phyloP scores from a whole-genome alignment of 2,113 vertebrate genomes.

The Spermophilus dauricus region DNA sequence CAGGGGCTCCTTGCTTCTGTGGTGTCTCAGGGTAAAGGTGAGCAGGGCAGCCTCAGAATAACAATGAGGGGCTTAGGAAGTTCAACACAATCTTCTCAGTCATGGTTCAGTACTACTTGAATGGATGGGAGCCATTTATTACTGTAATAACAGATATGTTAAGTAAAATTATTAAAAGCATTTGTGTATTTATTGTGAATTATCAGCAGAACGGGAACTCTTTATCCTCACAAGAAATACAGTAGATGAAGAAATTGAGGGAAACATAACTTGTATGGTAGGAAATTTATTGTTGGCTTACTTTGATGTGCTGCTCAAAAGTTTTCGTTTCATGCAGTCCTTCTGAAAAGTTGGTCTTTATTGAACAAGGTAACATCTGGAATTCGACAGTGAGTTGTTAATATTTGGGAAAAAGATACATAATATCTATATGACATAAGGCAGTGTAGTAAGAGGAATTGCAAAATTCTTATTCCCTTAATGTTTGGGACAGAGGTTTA shows the following conservation, averaged over 20 bases:
- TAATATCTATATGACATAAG: not conserved
- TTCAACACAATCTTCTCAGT: not conserved
- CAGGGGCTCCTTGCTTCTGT: not conserved
- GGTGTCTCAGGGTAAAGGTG: not conserved
- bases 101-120: not conserved
- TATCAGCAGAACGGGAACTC: not conserved
- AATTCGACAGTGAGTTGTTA: not conserved
- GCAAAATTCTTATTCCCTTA: not conserved
- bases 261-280: not conserved
- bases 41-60: not conserved
- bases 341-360: not conserved
- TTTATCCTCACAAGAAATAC: not conserved
- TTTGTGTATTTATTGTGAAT: conserved; percentile 37
- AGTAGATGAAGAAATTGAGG: not conserved
- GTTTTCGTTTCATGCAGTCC: not conserved
- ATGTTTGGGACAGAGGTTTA: not conserved
- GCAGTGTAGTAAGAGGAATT: not conserved
- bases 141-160: not conserved
- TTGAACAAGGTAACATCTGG: not conserved
- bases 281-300: not conserved
- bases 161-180: not conserved
- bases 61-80: not conserved
- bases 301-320: not conserved
- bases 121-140: not conserved
- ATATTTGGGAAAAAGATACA: not conserved